These are phyloP conservation scores for Diadumene lineata DNA, from an alignment of 92 coral and sea anemone genomes.

Conservation along the genomic window DNA sequence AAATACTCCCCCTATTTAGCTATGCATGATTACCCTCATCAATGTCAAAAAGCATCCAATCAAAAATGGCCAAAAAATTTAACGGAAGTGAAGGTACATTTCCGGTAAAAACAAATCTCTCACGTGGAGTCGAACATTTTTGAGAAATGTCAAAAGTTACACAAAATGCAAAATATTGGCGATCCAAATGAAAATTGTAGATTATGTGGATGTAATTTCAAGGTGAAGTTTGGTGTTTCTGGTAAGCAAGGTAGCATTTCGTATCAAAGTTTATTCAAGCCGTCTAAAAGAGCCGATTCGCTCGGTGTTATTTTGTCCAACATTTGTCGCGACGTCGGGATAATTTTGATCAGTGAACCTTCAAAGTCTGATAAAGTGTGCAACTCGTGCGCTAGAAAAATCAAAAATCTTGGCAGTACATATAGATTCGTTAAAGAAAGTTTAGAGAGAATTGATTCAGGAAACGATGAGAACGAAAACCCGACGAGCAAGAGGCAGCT, in stretches of 20 bases:
- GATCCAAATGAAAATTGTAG: constrained; percentile 32
- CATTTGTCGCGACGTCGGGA: constrained; percentile 30
- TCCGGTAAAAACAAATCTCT: no score
- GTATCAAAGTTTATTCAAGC: constrained; percentile 32
- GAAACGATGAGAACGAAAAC: neutral
- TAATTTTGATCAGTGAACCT: constrained; percentile 16
- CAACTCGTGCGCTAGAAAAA: constrained; percentile 46
- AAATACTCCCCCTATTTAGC: no score
- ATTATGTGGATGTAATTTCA: constrained; percentile 35
- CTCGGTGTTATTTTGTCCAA: constrained; percentile 36
- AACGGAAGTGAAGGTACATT: no score
- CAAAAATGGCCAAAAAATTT: no score
- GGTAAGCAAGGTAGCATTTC: constrained; percentile 25
- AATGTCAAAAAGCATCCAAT: no score
- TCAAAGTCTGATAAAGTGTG: constrained; percentile 28
- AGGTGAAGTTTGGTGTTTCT: constrained; percentile 30
- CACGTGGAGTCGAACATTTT: no score
- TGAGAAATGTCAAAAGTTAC: no score
- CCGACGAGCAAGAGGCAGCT: constrained; percentile 1
- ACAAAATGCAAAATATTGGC: no score
- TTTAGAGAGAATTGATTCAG: no score
- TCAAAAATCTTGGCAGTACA: constrained; percentile 33
- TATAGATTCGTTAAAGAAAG: constrained; percentile 23
- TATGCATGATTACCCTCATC: no score
- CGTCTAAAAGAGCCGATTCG: constrained; percentile 33